Percentiles rank a stretch among this genome's conserved stretches.
Evolutionary conservation across 2,888 invertebrate genomes (phyloP).

Genomic region (Lasioglossum figueresi): DNA sequence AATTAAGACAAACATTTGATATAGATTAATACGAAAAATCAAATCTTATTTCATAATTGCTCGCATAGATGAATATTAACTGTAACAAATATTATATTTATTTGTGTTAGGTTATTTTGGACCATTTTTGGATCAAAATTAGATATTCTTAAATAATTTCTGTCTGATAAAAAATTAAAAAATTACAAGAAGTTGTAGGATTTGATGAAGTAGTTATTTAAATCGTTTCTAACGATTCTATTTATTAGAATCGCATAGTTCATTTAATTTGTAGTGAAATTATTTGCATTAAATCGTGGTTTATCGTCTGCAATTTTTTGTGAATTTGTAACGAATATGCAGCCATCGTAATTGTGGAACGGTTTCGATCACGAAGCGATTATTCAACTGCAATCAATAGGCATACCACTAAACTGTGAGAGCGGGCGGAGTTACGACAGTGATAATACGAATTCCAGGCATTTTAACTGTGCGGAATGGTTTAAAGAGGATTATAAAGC

Average conservation of each 20-base stretch:
- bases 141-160: neutral
- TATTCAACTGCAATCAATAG: slow-evolving; percentile 25
- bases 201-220: neutral
- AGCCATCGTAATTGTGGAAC: neutral
- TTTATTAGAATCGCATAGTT: neutral
- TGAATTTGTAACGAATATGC: neutral
- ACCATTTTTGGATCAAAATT: too few species aligned
- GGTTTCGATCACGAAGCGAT: slow-evolving; percentile 23
- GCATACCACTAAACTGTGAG: slow-evolving; percentile 40
- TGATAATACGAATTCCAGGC: slow-evolving; percentile 68
- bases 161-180: neutral
- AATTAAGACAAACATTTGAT: neutral
- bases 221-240: neutral
- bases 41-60: neutral
- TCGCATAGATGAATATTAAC: neutral
- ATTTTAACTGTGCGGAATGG: slow-evolving; percentile 61
- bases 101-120: neutral
- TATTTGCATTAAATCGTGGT: neutral
- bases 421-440: slow-evolving; percentile 40
- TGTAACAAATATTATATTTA: neutral
- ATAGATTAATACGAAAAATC: neutral
- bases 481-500: slow-evolving; percentile 68
- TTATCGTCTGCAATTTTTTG: neutral
- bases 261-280: neutral
- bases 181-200: neutral